phyloP scores from a whole-genome alignment of 2,797 vertebrate species.

The Onychomys leucogaster region DNA sequence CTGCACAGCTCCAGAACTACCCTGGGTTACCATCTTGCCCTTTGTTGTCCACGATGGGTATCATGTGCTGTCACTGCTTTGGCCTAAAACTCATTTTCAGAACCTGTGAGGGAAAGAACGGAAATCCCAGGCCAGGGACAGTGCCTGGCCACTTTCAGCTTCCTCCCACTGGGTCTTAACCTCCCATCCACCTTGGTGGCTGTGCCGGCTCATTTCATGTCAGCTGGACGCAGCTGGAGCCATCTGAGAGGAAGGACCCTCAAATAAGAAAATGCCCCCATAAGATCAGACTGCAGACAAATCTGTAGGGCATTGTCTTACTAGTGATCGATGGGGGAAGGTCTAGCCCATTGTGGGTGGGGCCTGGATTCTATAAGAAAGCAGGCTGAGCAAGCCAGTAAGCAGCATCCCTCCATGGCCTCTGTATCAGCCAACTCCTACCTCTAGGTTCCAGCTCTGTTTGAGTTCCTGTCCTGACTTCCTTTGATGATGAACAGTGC shows the following conservation, averaged over 20 bases:
- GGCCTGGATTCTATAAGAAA: background rate
- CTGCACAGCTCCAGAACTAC: background rate
- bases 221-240: background rate
- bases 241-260: background rate
- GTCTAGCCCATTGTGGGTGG: no score
- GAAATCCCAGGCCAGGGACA: background rate
- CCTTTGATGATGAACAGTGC: background rate
- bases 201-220: background rate
- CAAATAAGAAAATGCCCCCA: background rate
- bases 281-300: background rate
- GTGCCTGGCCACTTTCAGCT: background rate
- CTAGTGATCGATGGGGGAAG: background rate
- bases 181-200: background rate
- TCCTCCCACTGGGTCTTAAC: background rate
- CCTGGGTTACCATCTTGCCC: background rate
- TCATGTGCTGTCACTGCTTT: background rate
- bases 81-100: background rate
- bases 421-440: background rate
- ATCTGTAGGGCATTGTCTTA: background rate
- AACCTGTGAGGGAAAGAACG: background rate
- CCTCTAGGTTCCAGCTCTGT: background rate
- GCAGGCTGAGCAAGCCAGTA: no score
- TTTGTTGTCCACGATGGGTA: background rate
- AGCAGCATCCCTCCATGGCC: background rate
- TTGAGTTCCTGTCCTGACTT: background rate